These are phyloP conservation scores for Pachyramphus minor DNA, from an alignment of 2,113 vertebrate genomes.

Conservation along the genomic window DNA sequence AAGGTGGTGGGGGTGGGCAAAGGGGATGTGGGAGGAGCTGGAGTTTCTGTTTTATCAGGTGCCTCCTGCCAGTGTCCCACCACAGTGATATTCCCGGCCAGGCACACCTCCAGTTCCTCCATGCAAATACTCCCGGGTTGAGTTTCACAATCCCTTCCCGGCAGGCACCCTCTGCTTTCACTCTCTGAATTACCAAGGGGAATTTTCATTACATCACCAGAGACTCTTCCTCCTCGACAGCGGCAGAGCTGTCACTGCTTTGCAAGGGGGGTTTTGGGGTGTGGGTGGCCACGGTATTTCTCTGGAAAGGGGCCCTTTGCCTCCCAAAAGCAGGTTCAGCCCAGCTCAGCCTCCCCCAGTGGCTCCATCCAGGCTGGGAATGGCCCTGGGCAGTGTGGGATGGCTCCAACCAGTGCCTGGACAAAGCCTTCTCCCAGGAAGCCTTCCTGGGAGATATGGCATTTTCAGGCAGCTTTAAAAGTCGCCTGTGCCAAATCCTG, in stretches of 20 bases:
- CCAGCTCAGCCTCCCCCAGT: background rate
- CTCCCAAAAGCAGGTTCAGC: background rate
- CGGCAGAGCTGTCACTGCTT: background rate
- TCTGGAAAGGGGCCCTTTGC: background rate
- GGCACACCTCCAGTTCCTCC: background rate
- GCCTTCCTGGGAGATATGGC: background rate
- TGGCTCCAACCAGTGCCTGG: background rate
- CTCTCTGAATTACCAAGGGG: slow-evolving; percentile 42
- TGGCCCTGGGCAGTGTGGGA: rapidly evolving
- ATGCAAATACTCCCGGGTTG: background rate
- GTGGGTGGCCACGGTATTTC: background rate
- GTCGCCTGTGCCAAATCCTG: background rate
- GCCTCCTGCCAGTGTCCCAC: background rate
- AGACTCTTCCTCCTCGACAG: slow-evolving; percentile 8
- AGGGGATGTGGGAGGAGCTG: background rate
- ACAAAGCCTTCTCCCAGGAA: background rate
- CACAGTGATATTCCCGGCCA: background rate
- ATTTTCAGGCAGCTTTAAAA: background rate
- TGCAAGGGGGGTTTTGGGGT: background rate
- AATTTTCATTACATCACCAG: slow-evolving; percentile 43
- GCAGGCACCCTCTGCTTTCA: slow-evolving; percentile 51
- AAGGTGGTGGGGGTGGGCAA: background rate
- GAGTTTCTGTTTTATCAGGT: background rate
- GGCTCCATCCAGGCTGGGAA: background rate
- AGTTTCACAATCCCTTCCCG: slow-evolving; percentile 35